Evolutionary conservation across 2,797 vertebrate species (phyloP).

Genomic region (Intellagama lesueurii): DNA sequence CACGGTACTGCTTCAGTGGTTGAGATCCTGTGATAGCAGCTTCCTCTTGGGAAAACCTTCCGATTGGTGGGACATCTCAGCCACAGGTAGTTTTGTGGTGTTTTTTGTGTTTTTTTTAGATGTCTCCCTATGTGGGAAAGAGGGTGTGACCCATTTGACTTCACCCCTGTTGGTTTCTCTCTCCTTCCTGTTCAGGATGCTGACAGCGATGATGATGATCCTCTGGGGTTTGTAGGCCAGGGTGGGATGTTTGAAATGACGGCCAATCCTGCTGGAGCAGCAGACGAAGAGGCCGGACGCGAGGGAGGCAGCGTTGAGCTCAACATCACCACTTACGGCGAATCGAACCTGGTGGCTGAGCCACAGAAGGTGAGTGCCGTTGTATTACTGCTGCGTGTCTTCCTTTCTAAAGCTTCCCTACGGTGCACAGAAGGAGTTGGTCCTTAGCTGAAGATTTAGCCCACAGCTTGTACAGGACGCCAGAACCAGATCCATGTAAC

Average conservation of each 20-base stretch:
- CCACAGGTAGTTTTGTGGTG: no score
- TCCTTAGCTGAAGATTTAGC: not conserved
- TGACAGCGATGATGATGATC: constrained; percentile 82
- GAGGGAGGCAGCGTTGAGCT: constrained; percentile 11
- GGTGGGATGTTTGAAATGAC: constrained; percentile 67
- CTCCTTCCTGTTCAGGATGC: constrained; percentile 72
- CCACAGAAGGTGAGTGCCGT: constrained; percentile 85
- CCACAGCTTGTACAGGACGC: not conserved
- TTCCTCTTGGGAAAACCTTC: not conserved
- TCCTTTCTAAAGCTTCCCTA: no score
- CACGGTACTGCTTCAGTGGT: no score
- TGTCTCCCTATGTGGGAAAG: not conserved
- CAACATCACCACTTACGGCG: constrained; percentile 79
- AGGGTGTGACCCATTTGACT: not conserved
- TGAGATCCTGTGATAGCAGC: no score
- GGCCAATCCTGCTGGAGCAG: constrained; percentile 59
- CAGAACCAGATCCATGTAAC: not conserved
- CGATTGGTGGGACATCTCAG: not conserved
- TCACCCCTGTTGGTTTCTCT: not conserved
- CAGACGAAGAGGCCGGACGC: not conserved
- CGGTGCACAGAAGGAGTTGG: no score
- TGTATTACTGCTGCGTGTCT: not conserved
- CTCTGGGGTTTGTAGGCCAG: constrained; percentile 66
- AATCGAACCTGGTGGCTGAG: constrained; percentile 88
- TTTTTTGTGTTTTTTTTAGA: not conserved